phyloP scores from a whole-genome alignment of 2,113 vertebrate species.

The Falco punctatus region DNA sequence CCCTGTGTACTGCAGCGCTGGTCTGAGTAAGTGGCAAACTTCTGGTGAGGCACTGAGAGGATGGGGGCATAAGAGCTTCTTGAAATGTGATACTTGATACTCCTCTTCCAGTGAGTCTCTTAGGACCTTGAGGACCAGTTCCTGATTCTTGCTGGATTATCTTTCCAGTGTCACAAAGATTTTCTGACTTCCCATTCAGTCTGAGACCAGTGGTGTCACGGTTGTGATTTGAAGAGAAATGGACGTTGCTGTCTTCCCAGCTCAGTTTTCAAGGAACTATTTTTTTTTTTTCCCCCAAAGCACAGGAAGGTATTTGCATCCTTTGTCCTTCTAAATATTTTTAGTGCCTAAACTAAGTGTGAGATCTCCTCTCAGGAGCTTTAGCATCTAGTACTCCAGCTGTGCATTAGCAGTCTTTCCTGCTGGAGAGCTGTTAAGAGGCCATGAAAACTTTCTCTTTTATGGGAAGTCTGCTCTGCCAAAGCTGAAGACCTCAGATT shows the following conservation, averaged over 20 bases:
- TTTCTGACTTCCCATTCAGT: not conserved
- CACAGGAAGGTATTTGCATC: not conserved
- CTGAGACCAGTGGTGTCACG: not conserved
- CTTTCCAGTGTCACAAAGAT: not conserved
- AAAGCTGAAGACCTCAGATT: not conserved
- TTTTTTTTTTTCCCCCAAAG: not conserved
- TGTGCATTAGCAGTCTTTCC: not conserved
- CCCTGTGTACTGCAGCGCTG: not conserved
- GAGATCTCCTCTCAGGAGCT: not conserved
- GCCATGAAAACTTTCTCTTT: not conserved
- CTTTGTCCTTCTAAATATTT: not conserved
- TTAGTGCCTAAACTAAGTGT: not conserved
- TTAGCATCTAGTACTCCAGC: not conserved
- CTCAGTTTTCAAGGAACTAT: not conserved
- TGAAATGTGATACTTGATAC: not conserved
- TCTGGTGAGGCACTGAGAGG: not conserved
- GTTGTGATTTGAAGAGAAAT: not conserved
- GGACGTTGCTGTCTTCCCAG: not conserved
- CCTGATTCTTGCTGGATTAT: not conserved
- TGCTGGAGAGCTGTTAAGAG: not conserved
- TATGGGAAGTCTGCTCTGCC: not conserved
- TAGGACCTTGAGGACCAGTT: not conserved
- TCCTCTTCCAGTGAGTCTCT: not conserved
- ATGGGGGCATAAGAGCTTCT: not conserved
- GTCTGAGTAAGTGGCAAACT: not conserved